Conservation (phyloP, 2,797 vertebrate genomes). For the Petrocephalus sullivani region DNA sequence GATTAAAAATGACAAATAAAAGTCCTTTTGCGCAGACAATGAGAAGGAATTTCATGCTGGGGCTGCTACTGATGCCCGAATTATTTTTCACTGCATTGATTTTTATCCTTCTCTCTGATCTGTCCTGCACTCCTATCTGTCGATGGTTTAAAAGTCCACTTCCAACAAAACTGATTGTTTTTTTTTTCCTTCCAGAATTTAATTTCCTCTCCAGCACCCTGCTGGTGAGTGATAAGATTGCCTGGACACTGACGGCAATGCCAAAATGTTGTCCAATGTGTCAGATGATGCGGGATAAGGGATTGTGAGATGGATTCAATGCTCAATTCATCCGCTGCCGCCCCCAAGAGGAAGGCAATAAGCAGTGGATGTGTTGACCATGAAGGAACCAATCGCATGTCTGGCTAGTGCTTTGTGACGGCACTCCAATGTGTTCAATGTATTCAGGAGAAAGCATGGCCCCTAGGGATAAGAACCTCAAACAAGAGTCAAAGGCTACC, state of each 20-base stretch:
- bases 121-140: not conserved
- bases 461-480: conserved; percentile 52
- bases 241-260: conserved; percentile 30
- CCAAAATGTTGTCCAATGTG: conserved; percentile 28
- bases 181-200: conserved; percentile 21
- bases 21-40: not conserved
- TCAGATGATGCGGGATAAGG: conserved; percentile 39
- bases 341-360: not conserved
- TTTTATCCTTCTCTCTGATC: conserved; percentile 11
- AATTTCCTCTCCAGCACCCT: conserved; percentile 32
- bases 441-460: conserved; percentile 1
- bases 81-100: conserved; percentile 12
- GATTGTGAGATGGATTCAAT: conserved; percentile 19
- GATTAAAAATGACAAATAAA: not conserved
- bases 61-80: not conserved
- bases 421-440: not conserved
- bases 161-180: conserved; percentile 17
- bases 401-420: not conserved
- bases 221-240: conserved; percentile 40
- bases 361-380: not conserved
- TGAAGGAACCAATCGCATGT: not conserved
- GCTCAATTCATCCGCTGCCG: not conserved
- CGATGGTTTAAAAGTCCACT: not conserved
- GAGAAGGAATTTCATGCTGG: not conserved
- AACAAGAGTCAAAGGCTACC: conserved; percentile 46